Conservation (phyloP, 2,797 vertebrate genomes). For the Mormyrops attenuatus region DNA sequence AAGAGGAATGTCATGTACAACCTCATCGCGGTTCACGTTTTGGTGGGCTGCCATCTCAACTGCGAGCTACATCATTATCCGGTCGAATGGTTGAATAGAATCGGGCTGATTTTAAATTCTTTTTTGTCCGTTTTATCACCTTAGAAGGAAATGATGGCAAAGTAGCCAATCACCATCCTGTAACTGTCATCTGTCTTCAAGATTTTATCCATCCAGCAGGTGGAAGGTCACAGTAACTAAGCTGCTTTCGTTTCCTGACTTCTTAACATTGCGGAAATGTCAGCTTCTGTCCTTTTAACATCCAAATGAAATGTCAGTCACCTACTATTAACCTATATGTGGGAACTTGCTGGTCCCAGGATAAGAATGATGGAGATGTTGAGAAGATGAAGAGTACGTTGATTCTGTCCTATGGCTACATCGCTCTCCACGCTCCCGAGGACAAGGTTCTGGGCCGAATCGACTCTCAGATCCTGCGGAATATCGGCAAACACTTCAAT, state of each 20-base stretch:
- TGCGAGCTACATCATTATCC: not conserved
- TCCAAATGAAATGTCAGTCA: not conserved
- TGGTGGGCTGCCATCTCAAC: not conserved
- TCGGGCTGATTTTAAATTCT: not conserved
- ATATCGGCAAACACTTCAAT: constrained; percentile 77
- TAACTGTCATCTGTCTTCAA: not conserved
- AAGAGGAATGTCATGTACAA: constrained; percentile 26
- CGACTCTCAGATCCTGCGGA: constrained; percentile 75
- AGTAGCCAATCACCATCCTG: not conserved
- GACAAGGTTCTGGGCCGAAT: constrained; percentile 74
- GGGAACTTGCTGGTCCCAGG: constrained; percentile 53
- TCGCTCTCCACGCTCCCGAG: constrained; percentile 69
- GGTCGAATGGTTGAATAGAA: not conserved
- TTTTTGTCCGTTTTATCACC: not conserved
- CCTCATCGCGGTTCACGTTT: not conserved
- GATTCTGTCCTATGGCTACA: constrained; percentile 83
- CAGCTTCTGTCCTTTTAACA: not conserved
- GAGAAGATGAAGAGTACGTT: constrained; percentile 82
- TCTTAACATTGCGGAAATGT: not conserved
- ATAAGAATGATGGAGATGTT: constrained; percentile 76
- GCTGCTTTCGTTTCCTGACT: not conserved
- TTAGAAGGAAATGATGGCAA: not conserved
- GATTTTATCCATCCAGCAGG: not conserved
- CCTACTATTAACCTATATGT: not conserved
- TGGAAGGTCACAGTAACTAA: not conserved